Conservation (phyloP, 2,888 invertebrate species). For the Amblyteles armatorius region DNA sequence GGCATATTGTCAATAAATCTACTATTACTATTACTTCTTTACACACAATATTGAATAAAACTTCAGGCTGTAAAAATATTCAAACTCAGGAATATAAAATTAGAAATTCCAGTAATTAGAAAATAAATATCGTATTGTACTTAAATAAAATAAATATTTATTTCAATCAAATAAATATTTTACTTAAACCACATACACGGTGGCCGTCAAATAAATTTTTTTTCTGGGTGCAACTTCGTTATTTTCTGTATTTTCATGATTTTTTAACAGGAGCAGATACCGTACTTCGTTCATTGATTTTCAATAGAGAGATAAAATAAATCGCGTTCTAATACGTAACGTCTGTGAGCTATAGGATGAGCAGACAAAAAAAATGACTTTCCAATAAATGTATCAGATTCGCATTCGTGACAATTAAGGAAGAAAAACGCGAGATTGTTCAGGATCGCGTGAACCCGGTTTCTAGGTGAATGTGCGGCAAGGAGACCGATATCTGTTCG, state of each 20-base stretch:
- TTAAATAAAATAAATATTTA: no score
- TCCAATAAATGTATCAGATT: slow-evolving; percentile 1
- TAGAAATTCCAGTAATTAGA: no score
- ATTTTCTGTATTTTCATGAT: not conserved
- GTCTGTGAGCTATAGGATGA: slow-evolving; percentile 28
- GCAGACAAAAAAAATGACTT: not conserved
- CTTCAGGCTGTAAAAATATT: no score
- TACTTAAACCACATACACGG: no score
- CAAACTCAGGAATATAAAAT: no score
- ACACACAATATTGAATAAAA: no score
- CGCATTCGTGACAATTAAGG: slow-evolving; percentile 24
- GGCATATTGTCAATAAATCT: no score
- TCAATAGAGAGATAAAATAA: not conserved
- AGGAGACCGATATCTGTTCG: slow-evolving; percentile 56
- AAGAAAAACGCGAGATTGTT: slow-evolving; percentile 57
- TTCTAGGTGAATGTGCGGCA: slow-evolving; percentile 77
- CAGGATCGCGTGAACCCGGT: slow-evolving; percentile 78
- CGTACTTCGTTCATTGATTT: not conserved
- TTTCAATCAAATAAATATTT: no score
- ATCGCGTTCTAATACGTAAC: not conserved
- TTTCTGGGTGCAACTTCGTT: not conserved
- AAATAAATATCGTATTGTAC: no score
- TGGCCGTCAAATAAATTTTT: no score
- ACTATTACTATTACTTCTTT: no score
- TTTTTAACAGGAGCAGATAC: not conserved